These are phyloP conservation scores for Pelmatolapia mariae DNA, from an alignment of 2,113 vertebrate species.

Conservation along the genomic window DNA sequence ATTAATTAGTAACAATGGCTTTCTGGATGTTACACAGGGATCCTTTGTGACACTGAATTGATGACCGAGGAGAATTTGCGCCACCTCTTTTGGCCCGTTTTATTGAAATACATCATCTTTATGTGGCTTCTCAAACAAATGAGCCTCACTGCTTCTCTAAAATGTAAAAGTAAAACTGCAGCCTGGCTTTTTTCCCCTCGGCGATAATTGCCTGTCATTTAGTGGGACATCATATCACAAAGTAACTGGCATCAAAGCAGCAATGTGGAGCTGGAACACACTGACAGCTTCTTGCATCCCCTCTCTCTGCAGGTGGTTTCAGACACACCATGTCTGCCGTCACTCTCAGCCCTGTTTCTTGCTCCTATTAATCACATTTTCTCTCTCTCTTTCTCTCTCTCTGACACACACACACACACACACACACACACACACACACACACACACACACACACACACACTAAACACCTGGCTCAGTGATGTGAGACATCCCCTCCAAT, in stretches of 20 bases:
- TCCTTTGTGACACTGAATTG: background rate
- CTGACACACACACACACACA: background rate
- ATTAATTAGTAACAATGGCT: background rate
- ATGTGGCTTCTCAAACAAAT: background rate
- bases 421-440: background rate
- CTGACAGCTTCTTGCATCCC: slow-evolving; percentile 5
- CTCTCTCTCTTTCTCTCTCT: background rate
- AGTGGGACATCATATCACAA: background rate
- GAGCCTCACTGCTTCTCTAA: background rate
- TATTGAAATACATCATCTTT: background rate
- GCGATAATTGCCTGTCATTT: slow-evolving; percentile 32
- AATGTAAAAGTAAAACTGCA: background rate
- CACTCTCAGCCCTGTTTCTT: background rate
- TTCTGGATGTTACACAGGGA: background rate
- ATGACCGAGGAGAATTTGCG: background rate
- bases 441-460: background rate
- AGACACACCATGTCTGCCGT: background rate
- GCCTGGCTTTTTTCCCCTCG: background rate
- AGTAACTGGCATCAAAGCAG: slow-evolving; percentile 9
- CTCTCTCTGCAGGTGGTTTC: slow-evolving; percentile 20
- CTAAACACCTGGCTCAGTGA: background rate
- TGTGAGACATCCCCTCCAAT: background rate
- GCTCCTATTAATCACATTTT: background rate
- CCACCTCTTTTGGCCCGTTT: background rate
- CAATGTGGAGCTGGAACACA: background rate